Evolutionary conservation across 2,113 vertebrate species (phyloP).

Genomic region (Embiotoca jacksoni): DNA sequence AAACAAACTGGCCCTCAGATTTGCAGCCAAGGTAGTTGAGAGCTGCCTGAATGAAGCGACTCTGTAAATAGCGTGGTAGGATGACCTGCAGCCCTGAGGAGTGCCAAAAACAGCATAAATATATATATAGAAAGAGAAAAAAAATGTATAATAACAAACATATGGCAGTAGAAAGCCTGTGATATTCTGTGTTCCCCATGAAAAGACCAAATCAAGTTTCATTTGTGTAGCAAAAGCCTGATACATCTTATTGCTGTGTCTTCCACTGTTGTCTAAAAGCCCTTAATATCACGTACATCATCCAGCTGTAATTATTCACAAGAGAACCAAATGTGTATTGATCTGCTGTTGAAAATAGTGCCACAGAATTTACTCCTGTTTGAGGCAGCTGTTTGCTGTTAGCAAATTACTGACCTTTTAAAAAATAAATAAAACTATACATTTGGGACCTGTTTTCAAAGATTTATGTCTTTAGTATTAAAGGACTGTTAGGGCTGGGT

Average conservation of each 20-base stretch:
- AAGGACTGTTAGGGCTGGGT: neutral
- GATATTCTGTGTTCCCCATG: neutral
- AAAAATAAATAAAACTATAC: neutral
- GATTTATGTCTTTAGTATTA: neutral
- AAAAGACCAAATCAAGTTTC: neutral
- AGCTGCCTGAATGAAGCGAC: conserved; percentile 91
- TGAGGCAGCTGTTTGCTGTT: neutral
- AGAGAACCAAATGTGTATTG: neutral
- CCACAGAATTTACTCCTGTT: neutral
- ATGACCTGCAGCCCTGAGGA: conserved; percentile 92
- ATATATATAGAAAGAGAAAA: neutral
- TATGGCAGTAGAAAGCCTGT: neutral
- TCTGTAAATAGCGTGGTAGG: conserved; percentile 90
- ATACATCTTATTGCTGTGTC: neutral
- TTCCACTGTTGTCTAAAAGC: neutral
- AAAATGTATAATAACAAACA: neutral
- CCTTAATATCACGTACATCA: neutral
- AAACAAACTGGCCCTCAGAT: conserved; percentile 91
- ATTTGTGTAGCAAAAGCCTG: neutral
- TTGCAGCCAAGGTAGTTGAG: conserved; percentile 96
- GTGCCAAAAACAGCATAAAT: neutral
- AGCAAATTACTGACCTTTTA: neutral
- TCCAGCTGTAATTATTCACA: neutral
- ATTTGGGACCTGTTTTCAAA: neutral
- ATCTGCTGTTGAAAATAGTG: neutral